phyloP scores from a whole-genome alignment of 2,797 vertebrate species.

The Darevskia mixta region DNA sequence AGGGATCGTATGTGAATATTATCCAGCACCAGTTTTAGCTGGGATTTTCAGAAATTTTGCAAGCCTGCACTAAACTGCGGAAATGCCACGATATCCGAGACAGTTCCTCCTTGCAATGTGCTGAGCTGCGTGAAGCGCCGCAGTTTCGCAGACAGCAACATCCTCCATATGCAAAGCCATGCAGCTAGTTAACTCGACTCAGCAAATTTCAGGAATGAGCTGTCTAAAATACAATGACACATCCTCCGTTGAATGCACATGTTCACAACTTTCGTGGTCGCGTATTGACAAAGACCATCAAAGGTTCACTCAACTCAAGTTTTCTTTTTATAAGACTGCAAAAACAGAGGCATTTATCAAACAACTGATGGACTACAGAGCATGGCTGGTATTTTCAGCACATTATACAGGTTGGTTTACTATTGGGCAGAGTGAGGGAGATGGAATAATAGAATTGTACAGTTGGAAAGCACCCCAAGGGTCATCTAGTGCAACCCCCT shows the following conservation, averaged over 20 bases:
- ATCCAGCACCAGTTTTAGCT: not conserved
- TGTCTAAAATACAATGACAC: not conserved
- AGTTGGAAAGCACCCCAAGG: too few species aligned
- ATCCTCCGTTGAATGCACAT: not conserved
- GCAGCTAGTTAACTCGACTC: not conserved
- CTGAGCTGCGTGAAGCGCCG: not conserved
- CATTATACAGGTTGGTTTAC: too few species aligned
- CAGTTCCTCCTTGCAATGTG: not conserved
- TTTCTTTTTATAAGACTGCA: not conserved
- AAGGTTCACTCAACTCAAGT: not conserved
- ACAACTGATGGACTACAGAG: not conserved
- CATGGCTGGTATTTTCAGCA: not conserved
- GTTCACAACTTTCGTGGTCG: not conserved
- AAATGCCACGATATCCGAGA: not conserved
- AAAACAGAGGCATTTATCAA: not conserved
- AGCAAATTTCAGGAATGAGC: not conserved
- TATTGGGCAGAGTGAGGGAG: too few species aligned
- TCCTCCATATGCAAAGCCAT: not conserved
- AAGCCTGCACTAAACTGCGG: not conserved
- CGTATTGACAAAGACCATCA: not conserved
- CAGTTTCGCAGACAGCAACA: not conserved
- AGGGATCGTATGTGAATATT: not conserved
- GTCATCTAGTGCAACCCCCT: too few species aligned
- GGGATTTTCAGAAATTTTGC: not conserved
- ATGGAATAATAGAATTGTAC: too few species aligned